Base-by-base conservation (phyloP, 2,797 vertebrate genomes). In the Brotula barbata region DNA sequence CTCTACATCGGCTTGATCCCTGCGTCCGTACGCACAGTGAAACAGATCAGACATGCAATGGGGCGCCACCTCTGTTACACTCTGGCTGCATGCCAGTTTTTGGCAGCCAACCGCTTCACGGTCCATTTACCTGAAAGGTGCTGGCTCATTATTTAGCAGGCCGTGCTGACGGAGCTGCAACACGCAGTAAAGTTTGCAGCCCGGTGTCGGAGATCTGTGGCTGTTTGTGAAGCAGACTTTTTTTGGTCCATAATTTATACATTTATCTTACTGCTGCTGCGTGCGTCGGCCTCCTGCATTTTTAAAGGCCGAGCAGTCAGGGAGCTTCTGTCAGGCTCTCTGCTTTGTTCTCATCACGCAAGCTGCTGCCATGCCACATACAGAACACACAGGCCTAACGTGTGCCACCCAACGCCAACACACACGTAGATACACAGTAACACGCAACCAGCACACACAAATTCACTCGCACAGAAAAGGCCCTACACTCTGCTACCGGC, bases 301-400 rank as follows among this genome's bases (percentile, higher is more conserved):
- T 88, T 96, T 94, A 95, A 93, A 93, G 91, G 81, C 88, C 84
- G 83, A 89, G 92, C 87, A 94, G 91, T 93, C 90, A 92, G 94
- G 93, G 93, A 94, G 90, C 93, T 86, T 93, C 90, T 93, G 89
- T 91, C 90, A 78, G 92, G 92, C 91, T 90, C 89, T 85, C 84
- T 85, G 88, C 90, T 91, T 90, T 90, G 89, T 89, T 90, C 82
- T 81, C 81, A 93, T 93, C 93, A 95, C 92, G 93, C 93, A 92
- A 95, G 78, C 89, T 85, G 78, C 83, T 80, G 83, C 85, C 78
- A 86, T 86, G 81, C 89, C 79, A 87, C 85, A 90, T 83, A 83
- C 79, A 57, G 84, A 90, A 73, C 43, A 31, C 67, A 16, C 16
- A 71, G 78, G 77, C 67, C 81, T 46, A 39, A 58, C 69, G 64